Evolutionary conservation across 2,797 vertebrate species (phyloP).

Genomic region (Helarctos malayanus): DNA sequence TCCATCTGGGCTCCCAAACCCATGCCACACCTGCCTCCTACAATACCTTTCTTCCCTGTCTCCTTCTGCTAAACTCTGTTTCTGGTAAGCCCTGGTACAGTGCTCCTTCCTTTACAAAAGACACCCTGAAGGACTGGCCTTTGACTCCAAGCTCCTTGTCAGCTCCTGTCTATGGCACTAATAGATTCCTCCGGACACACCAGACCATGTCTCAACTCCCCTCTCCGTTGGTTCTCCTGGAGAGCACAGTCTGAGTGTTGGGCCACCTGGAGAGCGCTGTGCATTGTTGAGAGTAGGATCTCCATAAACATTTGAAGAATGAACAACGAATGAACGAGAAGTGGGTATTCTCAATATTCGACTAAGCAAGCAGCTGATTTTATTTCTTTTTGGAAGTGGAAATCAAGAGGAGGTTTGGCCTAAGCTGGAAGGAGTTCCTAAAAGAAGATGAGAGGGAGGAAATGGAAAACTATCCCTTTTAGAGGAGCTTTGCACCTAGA

Average conservation of each 20-base stretch:
- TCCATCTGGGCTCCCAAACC: accelerated
- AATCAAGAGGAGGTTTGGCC: neutral
- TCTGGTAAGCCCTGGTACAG: neutral
- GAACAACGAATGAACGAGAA: neutral
- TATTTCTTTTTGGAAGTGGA: neutral
- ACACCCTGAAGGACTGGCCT: neutral
- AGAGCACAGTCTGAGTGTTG: neutral
- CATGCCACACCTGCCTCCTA: neutral
- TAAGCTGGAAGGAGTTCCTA: neutral
- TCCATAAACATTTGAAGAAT: neutral
- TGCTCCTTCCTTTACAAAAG: accelerated
- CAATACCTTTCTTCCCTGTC: neutral
- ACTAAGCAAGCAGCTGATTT: neutral
- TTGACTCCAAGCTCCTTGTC: neutral
- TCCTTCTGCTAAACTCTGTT: too few species aligned
- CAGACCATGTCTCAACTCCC: neutral
- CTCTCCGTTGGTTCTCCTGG: neutral
- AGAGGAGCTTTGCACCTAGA: neutral
- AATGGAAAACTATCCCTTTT: neutral
- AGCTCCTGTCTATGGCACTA: too few species aligned
- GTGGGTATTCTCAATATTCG: neutral
- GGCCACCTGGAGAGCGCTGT: accelerated
- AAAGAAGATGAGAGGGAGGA: neutral
- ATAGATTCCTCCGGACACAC: accelerated
- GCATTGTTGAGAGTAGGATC: neutral